Evolutionary conservation across 1,140 invertebrate species (phyloP).

Genomic region (Patella vulgata): DNA sequence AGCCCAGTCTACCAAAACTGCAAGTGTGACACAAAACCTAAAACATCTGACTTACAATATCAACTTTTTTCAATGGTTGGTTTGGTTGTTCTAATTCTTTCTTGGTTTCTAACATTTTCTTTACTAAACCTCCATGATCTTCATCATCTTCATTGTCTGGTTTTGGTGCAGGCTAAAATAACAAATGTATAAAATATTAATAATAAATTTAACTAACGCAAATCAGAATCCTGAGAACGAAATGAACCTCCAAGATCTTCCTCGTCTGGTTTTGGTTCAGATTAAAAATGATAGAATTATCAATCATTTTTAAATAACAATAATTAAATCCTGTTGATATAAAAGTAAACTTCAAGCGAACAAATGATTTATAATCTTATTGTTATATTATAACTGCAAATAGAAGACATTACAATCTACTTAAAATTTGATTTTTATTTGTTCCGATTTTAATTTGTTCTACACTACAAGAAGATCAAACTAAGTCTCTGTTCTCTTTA

Average conservation of each 20-base stretch:
- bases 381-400: too few species aligned
- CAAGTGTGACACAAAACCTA: too few species aligned
- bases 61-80: slow-evolving; percentile 50
- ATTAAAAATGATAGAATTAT: not conserved
- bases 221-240: too few species aligned
- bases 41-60: slow-evolving; percentile 47
- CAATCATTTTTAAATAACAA: not conserved
- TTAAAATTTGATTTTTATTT: too few species aligned
- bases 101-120: slow-evolving; percentile 74
- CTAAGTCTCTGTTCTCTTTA: too few species aligned
- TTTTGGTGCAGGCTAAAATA: slow-evolving; percentile 15
- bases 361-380: too few species aligned
- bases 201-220: too few species aligned
- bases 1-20: too few species aligned
- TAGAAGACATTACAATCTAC: too few species aligned
- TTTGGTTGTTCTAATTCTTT: slow-evolving; percentile 70
- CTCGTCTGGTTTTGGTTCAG: slow-evolving; percentile 20
- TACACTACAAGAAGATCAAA: too few species aligned
- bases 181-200: not conserved
- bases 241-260: slow-evolving; percentile 51
- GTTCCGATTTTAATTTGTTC: too few species aligned
- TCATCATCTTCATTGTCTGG: slow-evolving; percentile 27
- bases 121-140: slow-evolving; percentile 67
- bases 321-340: slow-evolving; percentile 3
- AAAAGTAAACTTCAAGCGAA: not conserved